Evolutionary conservation across 35 echinoderm and acorn worm species (phyloP).

Genomic region (Heliocidaris tuberculata): DNA sequence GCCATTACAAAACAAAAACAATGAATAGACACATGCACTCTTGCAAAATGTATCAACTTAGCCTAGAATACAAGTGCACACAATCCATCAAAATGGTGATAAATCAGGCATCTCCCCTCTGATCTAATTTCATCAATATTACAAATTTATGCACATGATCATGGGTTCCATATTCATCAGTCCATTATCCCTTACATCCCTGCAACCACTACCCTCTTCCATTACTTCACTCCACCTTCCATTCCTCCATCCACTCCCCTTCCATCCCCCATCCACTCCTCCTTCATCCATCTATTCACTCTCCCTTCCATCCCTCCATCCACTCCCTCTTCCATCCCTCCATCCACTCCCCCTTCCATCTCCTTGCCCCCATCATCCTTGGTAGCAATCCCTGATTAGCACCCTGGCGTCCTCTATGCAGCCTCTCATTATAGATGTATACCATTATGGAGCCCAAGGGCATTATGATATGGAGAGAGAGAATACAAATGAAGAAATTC

Average conservation of each 20-base stretch:
- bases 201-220: too few species aligned
- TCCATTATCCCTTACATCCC: not conserved
- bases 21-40: not conserved
- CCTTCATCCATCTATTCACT: not conserved
- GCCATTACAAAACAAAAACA: too few species aligned
- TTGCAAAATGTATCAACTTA: not conserved
- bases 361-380: not conserved
- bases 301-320: not conserved
- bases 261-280: not conserved
- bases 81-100: not conserved
- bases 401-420: not conserved
- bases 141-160: not conserved
- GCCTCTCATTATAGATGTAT: not conserved
- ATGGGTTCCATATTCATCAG: not conserved
- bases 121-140: not conserved
- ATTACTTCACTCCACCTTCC: too few species aligned
- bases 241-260: not conserved
- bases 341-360: not conserved
- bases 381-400: not conserved
- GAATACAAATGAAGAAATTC: not conserved
- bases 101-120: not conserved
- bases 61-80: not conserved
- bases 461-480: not conserved
- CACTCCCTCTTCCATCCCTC: not conserved
- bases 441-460: not conserved